Conservation (phyloP, 2,797 vertebrate species). For the Diceros bicornis region DNA sequence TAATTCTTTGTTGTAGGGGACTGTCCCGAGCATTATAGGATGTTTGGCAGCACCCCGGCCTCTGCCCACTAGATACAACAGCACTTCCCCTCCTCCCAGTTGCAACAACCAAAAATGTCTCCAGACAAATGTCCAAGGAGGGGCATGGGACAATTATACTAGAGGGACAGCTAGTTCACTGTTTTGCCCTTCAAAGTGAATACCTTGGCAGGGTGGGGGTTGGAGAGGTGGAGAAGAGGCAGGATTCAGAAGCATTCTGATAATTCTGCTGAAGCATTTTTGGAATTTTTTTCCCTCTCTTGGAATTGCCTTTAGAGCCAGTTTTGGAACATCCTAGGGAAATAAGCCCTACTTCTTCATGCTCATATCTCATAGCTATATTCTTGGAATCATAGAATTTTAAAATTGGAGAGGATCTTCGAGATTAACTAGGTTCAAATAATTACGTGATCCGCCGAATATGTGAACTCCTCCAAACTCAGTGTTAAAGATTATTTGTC, state of each 20-base stretch:
- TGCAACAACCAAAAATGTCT: background rate
- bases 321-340: background rate
- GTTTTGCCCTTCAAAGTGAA: background rate
- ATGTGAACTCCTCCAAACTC: background rate
- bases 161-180: background rate
- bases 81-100: background rate
- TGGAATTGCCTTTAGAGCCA: background rate
- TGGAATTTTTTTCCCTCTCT: background rate
- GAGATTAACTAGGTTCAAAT: background rate
- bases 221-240: background rate
- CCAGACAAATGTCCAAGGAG: background rate
- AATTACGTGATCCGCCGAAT: background rate
- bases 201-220: background rate
- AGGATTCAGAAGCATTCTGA: background rate
- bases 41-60: background rate
- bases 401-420: background rate
- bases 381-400: background rate
- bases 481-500: background rate
- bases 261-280: background rate
- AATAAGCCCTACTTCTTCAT: background rate
- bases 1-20: background rate
- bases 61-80: background rate
- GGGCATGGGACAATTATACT: too few relatives aligned
- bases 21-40: background rate
- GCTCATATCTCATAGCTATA: background rate